phyloP scores from a whole-genome alignment of 2,888 invertebrate genomes.

The Microchrysa polita region DNA sequence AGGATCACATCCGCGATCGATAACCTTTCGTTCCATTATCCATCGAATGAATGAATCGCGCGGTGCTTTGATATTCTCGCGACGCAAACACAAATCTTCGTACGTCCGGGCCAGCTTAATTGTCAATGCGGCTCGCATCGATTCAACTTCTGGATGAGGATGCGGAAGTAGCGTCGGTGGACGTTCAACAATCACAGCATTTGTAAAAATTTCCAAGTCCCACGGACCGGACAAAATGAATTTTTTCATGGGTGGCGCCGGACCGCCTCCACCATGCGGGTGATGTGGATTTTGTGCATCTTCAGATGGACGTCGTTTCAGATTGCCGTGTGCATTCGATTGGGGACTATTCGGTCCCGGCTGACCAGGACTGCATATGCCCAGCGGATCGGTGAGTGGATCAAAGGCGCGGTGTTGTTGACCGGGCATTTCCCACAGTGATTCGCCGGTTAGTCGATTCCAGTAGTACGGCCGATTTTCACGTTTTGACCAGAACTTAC shows the following conservation, averaged over 20 bases:
- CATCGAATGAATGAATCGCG: conserved; percentile 96
- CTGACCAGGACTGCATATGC: conserved; percentile 70
- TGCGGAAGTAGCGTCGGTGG: conserved; percentile 86
- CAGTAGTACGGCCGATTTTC: conserved; percentile 96
- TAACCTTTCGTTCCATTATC: conserved; percentile 94
- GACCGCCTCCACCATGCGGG: conserved; percentile 60
- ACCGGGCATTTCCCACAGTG: conserved; percentile 96
- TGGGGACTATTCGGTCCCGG: conserved; percentile 63
- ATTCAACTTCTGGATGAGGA: conserved; percentile 94
- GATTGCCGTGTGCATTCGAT: conserved; percentile 52
- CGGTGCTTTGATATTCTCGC: conserved; percentile 94
- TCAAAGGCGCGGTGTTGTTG: conserved; percentile 78
- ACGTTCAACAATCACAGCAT: conserved; percentile 83
- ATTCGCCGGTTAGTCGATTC: conserved; percentile 95
- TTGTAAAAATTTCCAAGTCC: conserved; percentile 93
- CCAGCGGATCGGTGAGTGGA: conserved; percentile 90
- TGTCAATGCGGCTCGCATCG: conserved; percentile 82
- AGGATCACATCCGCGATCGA: conserved; percentile 90
- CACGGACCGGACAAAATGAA: conserved; percentile 91
- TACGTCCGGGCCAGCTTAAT: conserved; percentile 89
- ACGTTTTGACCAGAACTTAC: conserved; percentile 95
- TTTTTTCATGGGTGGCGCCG: conserved; percentile 82
- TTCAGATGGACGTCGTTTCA: conserved; percentile 62
- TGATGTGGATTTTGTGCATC: conserved; percentile 60
- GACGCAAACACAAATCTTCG: conserved; percentile 91